phyloP scores from a whole-genome alignment of 2,888 invertebrate species.

The Melanostoma mellinum region DNA sequence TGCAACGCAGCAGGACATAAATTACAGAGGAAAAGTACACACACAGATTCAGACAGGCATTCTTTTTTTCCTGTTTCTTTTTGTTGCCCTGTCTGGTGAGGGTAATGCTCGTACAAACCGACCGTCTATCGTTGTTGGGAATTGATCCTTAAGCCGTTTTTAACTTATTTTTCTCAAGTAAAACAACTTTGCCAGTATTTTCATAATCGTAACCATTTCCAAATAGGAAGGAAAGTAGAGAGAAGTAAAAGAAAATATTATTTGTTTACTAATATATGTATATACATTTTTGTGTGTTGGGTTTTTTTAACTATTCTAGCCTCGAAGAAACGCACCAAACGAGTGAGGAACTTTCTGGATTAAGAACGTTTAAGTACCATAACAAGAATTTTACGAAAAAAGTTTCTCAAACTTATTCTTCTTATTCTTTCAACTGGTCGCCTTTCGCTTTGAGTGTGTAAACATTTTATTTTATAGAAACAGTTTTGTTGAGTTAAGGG shows the following conservation, averaged over 20 bases:
- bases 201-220: slow-evolving; percentile 34
- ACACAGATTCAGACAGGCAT: not conserved
- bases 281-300: slow-evolving; percentile 3
- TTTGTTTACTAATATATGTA: slow-evolving; percentile 54
- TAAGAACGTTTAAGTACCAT: slow-evolving; percentile 57
- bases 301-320: slow-evolving; percentile 18
- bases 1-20: slow-evolving; percentile 69
- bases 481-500: slow-evolving; percentile 24
- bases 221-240: slow-evolving; percentile 1
- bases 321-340: slow-evolving; percentile 14
- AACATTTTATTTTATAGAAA: slow-evolving; percentile 59
- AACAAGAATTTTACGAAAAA: slow-evolving; percentile 41
- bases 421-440: slow-evolving; percentile 9
- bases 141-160: slow-evolving; percentile 63
- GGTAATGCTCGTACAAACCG: slow-evolving; percentile 8
- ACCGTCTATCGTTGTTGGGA: slow-evolving; percentile 7
- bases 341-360: slow-evolving; percentile 59
- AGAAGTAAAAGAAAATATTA: slow-evolving; percentile 38
- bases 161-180: slow-evolving; percentile 29
- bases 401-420: slow-evolving; percentile 46
- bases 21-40: slow-evolving; percentile 36
- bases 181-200: slow-evolving; percentile 33
- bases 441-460: slow-evolving; percentile 42
- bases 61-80: too few species aligned
- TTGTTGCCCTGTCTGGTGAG: slow-evolving; percentile 9